Evolutionary conservation across 2,797 vertebrate genomes (phyloP).

Genomic region (Chiloscyllium punctatum): DNA sequence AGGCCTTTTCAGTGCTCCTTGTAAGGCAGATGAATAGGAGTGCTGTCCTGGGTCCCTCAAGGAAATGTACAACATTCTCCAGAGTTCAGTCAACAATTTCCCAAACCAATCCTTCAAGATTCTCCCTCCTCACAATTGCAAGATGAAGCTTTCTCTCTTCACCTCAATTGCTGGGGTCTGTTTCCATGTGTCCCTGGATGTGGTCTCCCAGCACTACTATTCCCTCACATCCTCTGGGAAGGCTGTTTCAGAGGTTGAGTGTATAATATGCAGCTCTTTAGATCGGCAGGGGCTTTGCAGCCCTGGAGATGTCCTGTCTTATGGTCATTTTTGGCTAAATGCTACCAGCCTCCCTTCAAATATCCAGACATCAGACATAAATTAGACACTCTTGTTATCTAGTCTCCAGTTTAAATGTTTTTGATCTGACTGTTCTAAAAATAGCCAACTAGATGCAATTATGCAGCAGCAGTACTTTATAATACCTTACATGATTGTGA

Average conservation of each 20-base stretch:
- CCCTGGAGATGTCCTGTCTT: not conserved
- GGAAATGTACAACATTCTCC: not conserved
- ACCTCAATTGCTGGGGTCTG: not conserved
- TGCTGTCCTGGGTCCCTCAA: not conserved
- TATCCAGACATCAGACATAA: not conserved
- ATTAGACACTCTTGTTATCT: not conserved
- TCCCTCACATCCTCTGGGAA: not conserved
- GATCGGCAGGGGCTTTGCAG: not conserved
- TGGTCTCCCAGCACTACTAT: not conserved
- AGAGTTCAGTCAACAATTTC: not conserved
- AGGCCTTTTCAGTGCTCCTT: not conserved
- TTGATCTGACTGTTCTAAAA: not conserved
- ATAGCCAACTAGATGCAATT: not conserved
- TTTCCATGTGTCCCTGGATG: not conserved
- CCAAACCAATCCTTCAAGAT: not conserved
- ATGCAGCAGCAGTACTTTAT: not conserved
- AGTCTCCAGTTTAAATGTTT: not conserved
- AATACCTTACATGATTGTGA: not conserved
- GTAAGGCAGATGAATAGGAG: not conserved
- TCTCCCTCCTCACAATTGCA: not conserved
- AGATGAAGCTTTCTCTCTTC: not conserved
- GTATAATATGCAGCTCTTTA: not conserved
- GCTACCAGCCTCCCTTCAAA: not conserved
- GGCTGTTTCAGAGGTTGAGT: not conserved
- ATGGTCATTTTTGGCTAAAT: not conserved